Percentiles rank a stretch among this genome's conserved stretches.
Conservation (phyloP, 2,888 invertebrate species). For the Leptinotarsa juncta region DNA sequence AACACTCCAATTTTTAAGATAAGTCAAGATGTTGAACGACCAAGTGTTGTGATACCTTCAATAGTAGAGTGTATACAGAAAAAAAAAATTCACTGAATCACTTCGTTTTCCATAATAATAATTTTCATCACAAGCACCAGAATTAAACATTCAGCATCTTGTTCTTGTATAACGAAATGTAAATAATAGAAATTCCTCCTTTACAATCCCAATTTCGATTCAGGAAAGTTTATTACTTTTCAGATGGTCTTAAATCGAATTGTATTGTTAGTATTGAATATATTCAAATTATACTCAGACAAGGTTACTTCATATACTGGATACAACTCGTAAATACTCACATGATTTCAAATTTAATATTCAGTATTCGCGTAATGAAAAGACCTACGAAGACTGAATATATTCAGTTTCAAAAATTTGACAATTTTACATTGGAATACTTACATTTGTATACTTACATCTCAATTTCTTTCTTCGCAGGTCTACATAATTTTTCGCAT, state of each 20-base stretch:
- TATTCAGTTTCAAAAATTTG: background rate
- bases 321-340: background rate
- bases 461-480: background rate
- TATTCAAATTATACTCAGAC: constrained; percentile 7
- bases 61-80: background rate
- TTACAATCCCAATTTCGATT: background rate
- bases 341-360: background rate
- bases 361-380: background rate
- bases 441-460: background rate
- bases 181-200: background rate
- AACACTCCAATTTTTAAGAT: background rate
- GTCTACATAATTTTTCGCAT: background rate
- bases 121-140: background rate
- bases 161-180: constrained; percentile 11
- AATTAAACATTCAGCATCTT: constrained; percentile 15
- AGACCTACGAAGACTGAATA: constrained; percentile 3
- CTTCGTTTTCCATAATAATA: background rate
- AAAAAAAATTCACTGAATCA: background rate
- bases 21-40: constrained; percentile 4
- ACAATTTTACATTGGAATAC: background rate
- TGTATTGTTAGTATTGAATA: background rate
- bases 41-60: background rate
- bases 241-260: background rate
- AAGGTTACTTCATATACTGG: background rate
- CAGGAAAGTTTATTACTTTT: background rate